Evolutionary conservation across 2,888 invertebrate genomes (phyloP).

Genomic region (Meandrusa payeni): DNA sequence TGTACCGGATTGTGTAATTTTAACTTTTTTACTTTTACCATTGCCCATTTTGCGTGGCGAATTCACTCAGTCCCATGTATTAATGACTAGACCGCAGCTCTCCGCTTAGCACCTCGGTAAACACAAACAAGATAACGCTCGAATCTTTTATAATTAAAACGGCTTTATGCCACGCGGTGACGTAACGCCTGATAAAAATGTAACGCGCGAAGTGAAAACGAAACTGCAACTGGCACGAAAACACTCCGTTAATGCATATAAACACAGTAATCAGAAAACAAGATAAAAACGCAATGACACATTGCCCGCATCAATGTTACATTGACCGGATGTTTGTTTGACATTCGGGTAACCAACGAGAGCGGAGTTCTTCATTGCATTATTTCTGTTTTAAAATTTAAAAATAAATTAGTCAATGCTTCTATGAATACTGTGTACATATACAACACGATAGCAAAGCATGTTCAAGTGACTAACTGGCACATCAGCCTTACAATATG

Average conservation of each 20-base stretch:
- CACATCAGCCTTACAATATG: conserved; percentile 16
- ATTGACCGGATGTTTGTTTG: conserved; percentile 48
- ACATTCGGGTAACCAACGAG: conserved; percentile 2
- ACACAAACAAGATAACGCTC: conserved; percentile 39
- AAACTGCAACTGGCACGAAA: conserved; percentile 58
- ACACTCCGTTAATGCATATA: conserved; percentile 56
- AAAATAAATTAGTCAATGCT: background rate
- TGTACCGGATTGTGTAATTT: conserved; percentile 55
- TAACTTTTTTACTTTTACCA: conserved; percentile 67
- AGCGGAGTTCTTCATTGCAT: conserved; percentile 2
- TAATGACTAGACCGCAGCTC: conserved; percentile 33
- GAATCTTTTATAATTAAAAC: conserved; percentile 48
- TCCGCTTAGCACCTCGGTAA: conserved; percentile 37
- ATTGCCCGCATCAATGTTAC: conserved; percentile 54
- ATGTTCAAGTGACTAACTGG: conserved; percentile 7
- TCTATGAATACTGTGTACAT: background rate
- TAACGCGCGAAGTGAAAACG: conserved; percentile 53
- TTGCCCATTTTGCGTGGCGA: conserved; percentile 61
- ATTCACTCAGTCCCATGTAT: conserved; percentile 29
- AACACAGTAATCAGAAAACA: conserved; percentile 44
- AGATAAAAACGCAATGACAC: conserved; percentile 73
- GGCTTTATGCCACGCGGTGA: conserved; percentile 36
- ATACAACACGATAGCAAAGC: background rate
- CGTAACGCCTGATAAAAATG: conserved; percentile 48
- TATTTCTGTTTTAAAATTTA: background rate